Evolutionary conservation across 2,888 invertebrate species (phyloP).

Genomic region (Labia minor): DNA sequence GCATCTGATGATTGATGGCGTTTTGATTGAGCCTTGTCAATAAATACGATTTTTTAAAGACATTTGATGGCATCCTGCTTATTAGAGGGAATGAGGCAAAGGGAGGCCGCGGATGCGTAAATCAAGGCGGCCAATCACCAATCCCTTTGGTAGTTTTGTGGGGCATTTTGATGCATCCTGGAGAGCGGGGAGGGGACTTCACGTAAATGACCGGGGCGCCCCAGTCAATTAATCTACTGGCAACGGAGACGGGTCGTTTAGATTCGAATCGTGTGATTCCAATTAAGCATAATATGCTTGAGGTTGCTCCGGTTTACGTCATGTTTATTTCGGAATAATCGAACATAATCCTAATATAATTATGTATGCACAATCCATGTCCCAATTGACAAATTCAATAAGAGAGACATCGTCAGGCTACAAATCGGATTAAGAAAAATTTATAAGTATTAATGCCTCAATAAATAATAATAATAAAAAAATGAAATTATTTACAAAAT

Average conservation of each 20-base stretch:
- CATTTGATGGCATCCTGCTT: constrained; percentile 13
- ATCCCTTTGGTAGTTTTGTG: neutral
- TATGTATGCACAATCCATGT: too few species aligned
- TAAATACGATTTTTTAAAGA: constrained; percentile 5
- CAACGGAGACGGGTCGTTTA: neutral
- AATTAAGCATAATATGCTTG: neutral
- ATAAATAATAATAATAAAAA: neutral
- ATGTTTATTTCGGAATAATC: neutral
- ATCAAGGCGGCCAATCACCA: constrained; percentile 13
- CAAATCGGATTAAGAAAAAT: neutral
- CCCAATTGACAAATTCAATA: neutral
- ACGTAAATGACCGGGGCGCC: constrained; percentile 2
- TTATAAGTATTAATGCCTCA: neutral
- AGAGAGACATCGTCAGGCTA: neutral
- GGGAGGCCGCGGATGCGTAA: constrained; percentile 13
- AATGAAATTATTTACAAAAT: too few species aligned
- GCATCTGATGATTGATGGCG: neutral
- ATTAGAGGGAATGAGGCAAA: neutral
- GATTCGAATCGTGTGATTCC: constrained; percentile 8
- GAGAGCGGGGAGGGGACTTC: neutral
- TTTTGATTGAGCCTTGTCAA: constrained; percentile 6
- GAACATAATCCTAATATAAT: too few species aligned
- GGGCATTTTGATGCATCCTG: neutral
- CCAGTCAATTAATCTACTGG: neutral
- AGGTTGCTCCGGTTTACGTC: neutral